Percentiles rank a stretch among this genome's conserved stretches.
Evolutionary conservation across 2,888 invertebrate species (phyloP).

Genomic region (Drosophila diplacantha): DNA sequence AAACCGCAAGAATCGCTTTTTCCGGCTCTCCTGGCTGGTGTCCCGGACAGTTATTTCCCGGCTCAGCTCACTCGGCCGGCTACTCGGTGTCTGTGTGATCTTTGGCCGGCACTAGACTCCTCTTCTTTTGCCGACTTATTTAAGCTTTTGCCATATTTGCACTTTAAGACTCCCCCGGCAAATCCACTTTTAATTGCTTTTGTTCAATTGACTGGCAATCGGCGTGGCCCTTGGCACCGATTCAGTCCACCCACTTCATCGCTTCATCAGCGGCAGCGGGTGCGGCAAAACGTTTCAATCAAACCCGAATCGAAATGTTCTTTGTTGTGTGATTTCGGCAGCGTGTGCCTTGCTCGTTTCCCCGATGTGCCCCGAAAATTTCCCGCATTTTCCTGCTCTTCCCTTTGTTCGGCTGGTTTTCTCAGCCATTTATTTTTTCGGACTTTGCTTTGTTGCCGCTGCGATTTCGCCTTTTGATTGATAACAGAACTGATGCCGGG

Average conservation of each 20-base stretch:
- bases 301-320: conserved; percentile 41
- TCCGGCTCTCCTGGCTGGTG: conserved; percentile 13
- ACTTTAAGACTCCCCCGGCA: conserved; percentile 62
- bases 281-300: conserved; percentile 54
- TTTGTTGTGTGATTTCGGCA: conserved; percentile 47
- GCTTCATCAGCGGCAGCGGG: conserved; percentile 26
- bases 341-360: conserved; percentile 17
- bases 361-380: background rate
- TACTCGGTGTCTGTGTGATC: background rate
- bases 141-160: conserved; percentile 63
- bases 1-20: conserved; percentile 62
- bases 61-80: conserved; percentile 3
- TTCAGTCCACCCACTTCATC: conserved; percentile 27
- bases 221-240: conserved; percentile 31
- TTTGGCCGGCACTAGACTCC: conserved; percentile 13
- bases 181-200: conserved; percentile 76
- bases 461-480: conserved; percentile 59
- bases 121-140: conserved; percentile 50
- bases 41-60: conserved; percentile 1
- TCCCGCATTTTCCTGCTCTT: conserved; percentile 13
- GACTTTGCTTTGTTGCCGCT: conserved; percentile 46
- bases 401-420: conserved; percentile 16
- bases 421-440: conserved; percentile 34
- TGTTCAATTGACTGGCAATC: conserved; percentile 73
- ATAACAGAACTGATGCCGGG: conserved; percentile 52